Percentiles rank a stretch among this genome's conserved stretches.
Conservation (phyloP, 2,797 vertebrate genomes). For the Poecilia gillii region DNA sequence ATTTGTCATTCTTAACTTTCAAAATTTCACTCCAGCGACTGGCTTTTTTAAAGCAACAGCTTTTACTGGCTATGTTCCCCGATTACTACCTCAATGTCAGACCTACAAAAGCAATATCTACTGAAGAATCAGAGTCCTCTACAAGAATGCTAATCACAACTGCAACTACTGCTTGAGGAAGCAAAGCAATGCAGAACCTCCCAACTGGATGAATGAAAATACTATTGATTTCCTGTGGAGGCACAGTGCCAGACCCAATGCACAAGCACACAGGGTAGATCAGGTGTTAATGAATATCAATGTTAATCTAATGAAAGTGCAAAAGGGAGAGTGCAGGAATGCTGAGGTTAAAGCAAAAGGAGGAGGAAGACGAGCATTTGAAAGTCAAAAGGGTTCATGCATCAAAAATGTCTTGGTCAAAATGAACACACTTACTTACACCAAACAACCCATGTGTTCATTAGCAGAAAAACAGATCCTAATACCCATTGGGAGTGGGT, state of each 20-base stretch:
- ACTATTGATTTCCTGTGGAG: slow-evolving; percentile 75
- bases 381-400: slow-evolving; percentile 26
- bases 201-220: slow-evolving; percentile 70
- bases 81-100: background rate
- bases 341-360: background rate
- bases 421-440: background rate
- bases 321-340: slow-evolving; percentile 15
- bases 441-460: background rate
- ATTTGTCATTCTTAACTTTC: slow-evolving; percentile 8
- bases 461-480: slow-evolving; percentile 1
- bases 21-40: background rate
- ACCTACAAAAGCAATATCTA: slow-evolving; percentile 30
- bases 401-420: background rate
- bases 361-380: slow-evolving; percentile 17
- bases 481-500: background rate
- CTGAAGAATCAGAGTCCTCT: slow-evolving; percentile 38
- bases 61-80: slow-evolving; percentile 4
- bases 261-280: slow-evolving; percentile 53
- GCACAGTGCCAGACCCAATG: slow-evolving; percentile 50
- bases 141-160: slow-evolving; percentile 62
- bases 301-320: slow-evolving; percentile 65
- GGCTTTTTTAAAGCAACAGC: background rate
- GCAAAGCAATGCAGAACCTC: slow-evolving; percentile 37
- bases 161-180: slow-evolving; percentile 37
- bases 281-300: slow-evolving; percentile 78